These are phyloP conservation scores for Clarias gariepinus DNA, from an alignment of 2,113 vertebrate genomes.

Conservation along the genomic window DNA sequence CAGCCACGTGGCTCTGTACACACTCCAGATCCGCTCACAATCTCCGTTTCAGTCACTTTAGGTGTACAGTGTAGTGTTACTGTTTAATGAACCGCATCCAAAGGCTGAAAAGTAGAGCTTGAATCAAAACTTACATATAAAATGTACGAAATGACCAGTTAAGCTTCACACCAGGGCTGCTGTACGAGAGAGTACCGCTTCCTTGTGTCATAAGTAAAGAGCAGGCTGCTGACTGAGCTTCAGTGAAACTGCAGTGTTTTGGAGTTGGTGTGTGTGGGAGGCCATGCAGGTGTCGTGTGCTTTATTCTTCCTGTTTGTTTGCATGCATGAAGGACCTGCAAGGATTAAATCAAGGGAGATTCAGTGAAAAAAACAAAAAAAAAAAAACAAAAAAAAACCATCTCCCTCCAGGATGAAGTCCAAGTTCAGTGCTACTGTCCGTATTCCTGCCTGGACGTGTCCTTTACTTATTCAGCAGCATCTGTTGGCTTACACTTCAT, in stretches of 20 bases:
- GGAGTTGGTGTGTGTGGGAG: background rate
- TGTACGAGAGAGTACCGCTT: background rate
- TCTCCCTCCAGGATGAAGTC: background rate
- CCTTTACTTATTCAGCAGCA: background rate
- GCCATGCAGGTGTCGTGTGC: conserved; percentile 3
- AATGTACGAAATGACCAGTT: background rate
- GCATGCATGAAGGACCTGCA: conserved; percentile 4
- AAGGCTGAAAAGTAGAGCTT: background rate
- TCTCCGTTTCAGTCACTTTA: conserved; percentile 31
- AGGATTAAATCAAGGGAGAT: conserved; percentile 12
- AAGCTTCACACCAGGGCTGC: background rate
- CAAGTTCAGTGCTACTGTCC: background rate
- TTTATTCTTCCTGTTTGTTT: background rate
- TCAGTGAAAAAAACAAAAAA: conserved; percentile 4
- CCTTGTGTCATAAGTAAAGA: background rate
- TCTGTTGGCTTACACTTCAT: background rate
- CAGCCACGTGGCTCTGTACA: conserved; percentile 56
- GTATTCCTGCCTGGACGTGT: background rate
- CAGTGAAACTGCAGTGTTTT: background rate
- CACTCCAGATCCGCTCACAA: background rate
- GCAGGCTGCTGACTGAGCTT: background rate
- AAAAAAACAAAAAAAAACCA: too few species aligned
- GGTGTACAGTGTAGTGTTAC: background rate
- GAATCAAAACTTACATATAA: background rate
- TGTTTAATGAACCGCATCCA: background rate